These are phyloP conservation scores for Romanomermis culicivorax DNA, from an alignment of 2,888 invertebrate genomes.

Conservation along the genomic window DNA sequence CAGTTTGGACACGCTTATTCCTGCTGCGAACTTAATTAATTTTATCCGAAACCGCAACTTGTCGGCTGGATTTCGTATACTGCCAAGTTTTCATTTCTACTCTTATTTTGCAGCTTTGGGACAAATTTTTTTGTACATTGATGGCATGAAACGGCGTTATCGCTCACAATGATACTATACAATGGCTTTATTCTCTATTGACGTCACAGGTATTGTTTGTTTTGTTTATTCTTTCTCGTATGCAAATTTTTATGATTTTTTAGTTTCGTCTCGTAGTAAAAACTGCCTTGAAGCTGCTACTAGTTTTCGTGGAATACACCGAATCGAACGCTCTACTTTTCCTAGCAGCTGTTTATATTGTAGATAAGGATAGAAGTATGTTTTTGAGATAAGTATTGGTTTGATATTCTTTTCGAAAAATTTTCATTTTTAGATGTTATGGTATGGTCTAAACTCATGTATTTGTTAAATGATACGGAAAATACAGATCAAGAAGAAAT, in stretches of 20 bases:
- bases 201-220: conserved; percentile 23
- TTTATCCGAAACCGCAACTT: too few relatives aligned
- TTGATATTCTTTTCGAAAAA: background rate
- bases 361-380: conserved; percentile 47
- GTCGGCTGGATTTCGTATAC: too few relatives aligned
- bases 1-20: too few relatives aligned
- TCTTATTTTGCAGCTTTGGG: conserved; percentile 39
- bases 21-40: too few relatives aligned
- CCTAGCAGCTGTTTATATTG: conserved; percentile 62
- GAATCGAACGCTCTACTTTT: conserved; percentile 78
- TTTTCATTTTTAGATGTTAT: conserved; percentile 33
- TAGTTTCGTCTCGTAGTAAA: conserved; percentile 83
- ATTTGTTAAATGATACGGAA: conserved; percentile 72
- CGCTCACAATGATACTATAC: conserved; percentile 78
- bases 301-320: conserved; percentile 94
- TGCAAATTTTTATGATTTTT: conserved; percentile 11
- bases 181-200: conserved; percentile 78
- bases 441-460: conserved; percentile 58
- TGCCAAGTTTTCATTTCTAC: background rate
- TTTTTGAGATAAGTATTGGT: background rate
- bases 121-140: conserved; percentile 92
- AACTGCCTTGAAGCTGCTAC: conserved; percentile 78
- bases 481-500: conserved; percentile 69
- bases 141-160: conserved; percentile 99
- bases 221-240: background rate